A percentile compares a stretch with the other conserved stretches of the same genome.
These are phyloP conservation scores for Podarcis lilfordi DNA, from an alignment of 2,797 vertebrate genomes.

Conservation along the genomic window DNA sequence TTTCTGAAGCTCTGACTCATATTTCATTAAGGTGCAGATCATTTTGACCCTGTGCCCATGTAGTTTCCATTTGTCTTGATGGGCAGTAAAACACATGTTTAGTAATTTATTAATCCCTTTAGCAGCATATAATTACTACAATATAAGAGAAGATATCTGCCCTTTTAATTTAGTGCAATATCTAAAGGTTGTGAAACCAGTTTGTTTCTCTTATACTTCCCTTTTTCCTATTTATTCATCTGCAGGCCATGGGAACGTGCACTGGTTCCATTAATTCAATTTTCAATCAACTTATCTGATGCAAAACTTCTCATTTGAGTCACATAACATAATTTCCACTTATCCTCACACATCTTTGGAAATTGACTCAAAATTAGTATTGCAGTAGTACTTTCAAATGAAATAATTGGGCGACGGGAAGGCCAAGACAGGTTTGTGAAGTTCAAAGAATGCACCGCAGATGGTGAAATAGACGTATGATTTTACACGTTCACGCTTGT, in stretches of 20 bases:
- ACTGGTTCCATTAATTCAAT: constrained; percentile 4
- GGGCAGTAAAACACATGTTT: background rate
- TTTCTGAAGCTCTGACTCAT: background rate
- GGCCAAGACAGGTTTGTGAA: background rate
- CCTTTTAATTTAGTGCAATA: background rate
- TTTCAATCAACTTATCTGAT: background rate
- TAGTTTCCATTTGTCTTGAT: background rate
- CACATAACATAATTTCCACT: background rate
- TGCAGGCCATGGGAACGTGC: background rate
- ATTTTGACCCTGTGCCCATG: background rate
- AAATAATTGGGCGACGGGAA: background rate
- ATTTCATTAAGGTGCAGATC: background rate
- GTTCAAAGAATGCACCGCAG: background rate
- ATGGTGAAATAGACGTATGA: background rate
- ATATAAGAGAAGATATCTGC: background rate
- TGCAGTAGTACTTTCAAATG: background rate
- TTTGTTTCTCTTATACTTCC: background rate
- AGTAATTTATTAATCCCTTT: background rate
- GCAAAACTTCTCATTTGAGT: background rate
- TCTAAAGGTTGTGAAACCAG: background rate
- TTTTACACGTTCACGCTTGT: background rate
- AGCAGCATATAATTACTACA: background rate
- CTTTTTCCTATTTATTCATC: background rate
- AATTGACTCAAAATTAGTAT: constrained; percentile 6
- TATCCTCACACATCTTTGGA: background rate